Evolutionary conservation across 1,140 invertebrate genomes (phyloP).

Genomic region (Charaxes varanes): DNA sequence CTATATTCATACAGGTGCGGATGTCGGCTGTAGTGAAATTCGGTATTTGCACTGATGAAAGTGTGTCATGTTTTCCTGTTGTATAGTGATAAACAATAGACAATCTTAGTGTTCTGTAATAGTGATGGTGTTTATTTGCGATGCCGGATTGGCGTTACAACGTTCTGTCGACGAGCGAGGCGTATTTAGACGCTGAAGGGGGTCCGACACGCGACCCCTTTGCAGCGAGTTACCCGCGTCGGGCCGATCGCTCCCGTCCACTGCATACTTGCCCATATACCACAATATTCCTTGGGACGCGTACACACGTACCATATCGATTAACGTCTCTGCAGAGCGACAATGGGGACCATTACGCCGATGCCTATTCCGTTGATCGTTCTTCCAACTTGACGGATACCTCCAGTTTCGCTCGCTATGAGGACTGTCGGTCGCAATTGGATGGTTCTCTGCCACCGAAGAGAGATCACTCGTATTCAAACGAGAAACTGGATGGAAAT

Average conservation of each 20-base stretch:
- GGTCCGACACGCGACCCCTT: constrained; percentile 47
- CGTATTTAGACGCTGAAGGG: constrained; percentile 53
- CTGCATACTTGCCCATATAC: constrained; percentile 64
- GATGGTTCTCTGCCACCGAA: constrained; percentile 39
- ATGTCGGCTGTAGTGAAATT: constrained; percentile 40
- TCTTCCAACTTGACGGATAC: constrained; percentile 73
- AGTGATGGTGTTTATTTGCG: constrained; percentile 56
- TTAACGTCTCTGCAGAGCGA: constrained; percentile 46
- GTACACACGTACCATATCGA: constrained; percentile 43
- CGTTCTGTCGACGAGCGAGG: constrained; percentile 71
- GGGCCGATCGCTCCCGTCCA: constrained; percentile 51
- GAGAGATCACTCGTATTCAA: constrained; percentile 26
- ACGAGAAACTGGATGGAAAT: constrained; percentile 34
- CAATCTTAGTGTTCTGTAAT: constrained; percentile 26
- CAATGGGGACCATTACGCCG: constrained; percentile 47
- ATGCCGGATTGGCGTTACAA: constrained; percentile 74
- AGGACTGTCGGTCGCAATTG: constrained; percentile 58
- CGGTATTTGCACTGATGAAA: constrained; percentile 27
- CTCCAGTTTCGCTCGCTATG: constrained; percentile 69
- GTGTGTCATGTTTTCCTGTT: constrained; percentile 34
- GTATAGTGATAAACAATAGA: constrained; percentile 18
- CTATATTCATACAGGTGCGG: constrained; percentile 32
- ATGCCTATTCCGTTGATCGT: constrained; percentile 65
- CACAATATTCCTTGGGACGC: constrained; percentile 56
- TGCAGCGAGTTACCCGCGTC: constrained; percentile 59